Base-by-base conservation (phyloP, 2,797 vertebrate genomes). In the Sardinella longiceps region DNA sequence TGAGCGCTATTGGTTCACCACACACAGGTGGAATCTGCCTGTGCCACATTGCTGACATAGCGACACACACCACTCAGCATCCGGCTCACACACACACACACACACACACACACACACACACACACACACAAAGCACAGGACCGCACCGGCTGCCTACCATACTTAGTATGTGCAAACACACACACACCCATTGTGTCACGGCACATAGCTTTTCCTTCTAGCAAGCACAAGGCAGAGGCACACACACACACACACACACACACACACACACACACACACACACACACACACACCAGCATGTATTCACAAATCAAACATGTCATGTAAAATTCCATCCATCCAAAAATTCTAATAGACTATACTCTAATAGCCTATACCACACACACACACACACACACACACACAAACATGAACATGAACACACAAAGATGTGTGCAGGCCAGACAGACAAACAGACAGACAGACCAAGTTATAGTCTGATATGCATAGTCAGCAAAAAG, bases 201-300 rank as follows among this genome's bases (percentile, higher is more conserved):
- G n/a, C n/a, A 6, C 51, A 53, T 6, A 20, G 15, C 51, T 53
- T 53, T 3, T 23, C 51, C 20, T 18, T 53, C 51, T 11, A 14
- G n/a, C n/a, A n/a, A n/a, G n/a, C n/a, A n/a, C n/a, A n/a, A n/a
- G n/a, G n/a, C n/a, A n/a, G n/a, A n/a, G n/a, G n/a, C n/a, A 48
- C 18, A 56, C 53, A 63, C 58, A 63, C 58, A 63, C 58, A 63
- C 58, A 28, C 58, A 63, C n/a, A 63, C 58, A 63, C 58, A 63
- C 25, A 70, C 25, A 30, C 60, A 30, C 58, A 63, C 58, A 63
- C 25, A 70, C 25, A 14, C 66, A 39, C 33, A 4, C 14, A 7
- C 66, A 39, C 66, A 33, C 33, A 39, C 66, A 51, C 18, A 51
- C 2, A 2, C 18, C 18, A 2, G 50, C 1, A 51, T 51, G 50